Base-by-base conservation (phyloP, 2,113 vertebrate genomes). In the Numenius arquata region DNA sequence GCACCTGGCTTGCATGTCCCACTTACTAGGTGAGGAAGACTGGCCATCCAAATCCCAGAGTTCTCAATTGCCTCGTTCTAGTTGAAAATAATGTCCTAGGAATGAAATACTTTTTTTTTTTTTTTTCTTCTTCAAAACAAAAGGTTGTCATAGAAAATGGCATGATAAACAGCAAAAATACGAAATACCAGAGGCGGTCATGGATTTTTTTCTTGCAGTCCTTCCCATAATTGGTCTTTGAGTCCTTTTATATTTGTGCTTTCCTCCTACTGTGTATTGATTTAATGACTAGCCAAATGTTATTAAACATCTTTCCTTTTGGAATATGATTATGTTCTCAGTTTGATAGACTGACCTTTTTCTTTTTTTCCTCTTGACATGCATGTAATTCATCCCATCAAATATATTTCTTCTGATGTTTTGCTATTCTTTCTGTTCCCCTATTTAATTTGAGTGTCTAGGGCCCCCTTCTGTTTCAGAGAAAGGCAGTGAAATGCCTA, bases 271-370 rank as follows among this genome's bases (percentile, higher is more conserved):
- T 90, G 68, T 48, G 45, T 55, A 65, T 74, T 85, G 59, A 77
- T 93, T 86, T 90, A 85, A 70, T 52, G 58, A 77, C 67, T 84
- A 86, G 41, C 11, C 50, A 81, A 92, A 93, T 66, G 41, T 86
- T 95, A 77, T 88, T 76, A 92, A 90, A 43, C 12, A 48, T 48
- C 90, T 95, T 88, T 93, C 25, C 38, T 88, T 94, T 92, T 92
- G 50, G 72, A 93, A 92, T 88, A 93, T 95, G 83, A 50, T 70
- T 86, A 68, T 88, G 38, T 80, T 92, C 78, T 83, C 71, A 55
- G 40, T 94, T 95, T 93, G 83, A 41, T 77, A 74, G 53, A 86
- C 63, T 93, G 79, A 90, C 50, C 75, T 92, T 73, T 73, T 66
- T 34, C 40, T 85, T 93, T 93, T 78, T 90, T 65, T 20, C 27